Conservation (phyloP, 2,113 vertebrate species). For the Lynx canadensis region DNA sequence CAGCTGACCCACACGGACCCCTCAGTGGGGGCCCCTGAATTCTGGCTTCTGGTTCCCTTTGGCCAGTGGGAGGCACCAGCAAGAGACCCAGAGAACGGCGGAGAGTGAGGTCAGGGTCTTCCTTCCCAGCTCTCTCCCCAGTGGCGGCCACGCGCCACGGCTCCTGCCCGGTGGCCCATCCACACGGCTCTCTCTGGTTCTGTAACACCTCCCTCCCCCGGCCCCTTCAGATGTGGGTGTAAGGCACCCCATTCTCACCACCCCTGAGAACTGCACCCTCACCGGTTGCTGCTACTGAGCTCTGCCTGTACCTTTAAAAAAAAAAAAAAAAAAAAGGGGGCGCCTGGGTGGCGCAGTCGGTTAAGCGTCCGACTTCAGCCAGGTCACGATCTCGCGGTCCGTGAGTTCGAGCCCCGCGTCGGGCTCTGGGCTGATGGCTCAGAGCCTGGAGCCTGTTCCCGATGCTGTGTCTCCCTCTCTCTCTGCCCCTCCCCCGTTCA, state of each 20-base stretch:
- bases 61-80: neutral
- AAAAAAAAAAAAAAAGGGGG: constrained; percentile 43
- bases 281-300: neutral
- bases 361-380: no score
- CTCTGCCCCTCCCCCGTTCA: no score
- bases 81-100: neutral
- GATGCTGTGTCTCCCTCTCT: no score
- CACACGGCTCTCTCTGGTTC: neutral
- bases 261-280: neutral
- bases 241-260: neutral
- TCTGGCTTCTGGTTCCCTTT: neutral
- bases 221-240: neutral
- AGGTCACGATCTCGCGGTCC: no score
- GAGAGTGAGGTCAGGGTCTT: neutral
- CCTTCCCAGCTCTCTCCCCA: neutral
- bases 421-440: no score
- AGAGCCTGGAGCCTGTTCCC: no score
- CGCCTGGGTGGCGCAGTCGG: no score
- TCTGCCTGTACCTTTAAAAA: neutral
- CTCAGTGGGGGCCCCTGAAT: neutral
- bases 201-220: neutral
- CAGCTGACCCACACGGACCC: neutral
- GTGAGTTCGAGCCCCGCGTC: no score
- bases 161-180: neutral
- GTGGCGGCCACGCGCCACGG: neutral